Percentiles rank a stretch among this genome's conserved stretches.
Evolutionary conservation across 2,113 vertebrate species (phyloP).

Genomic region (Perca fluviatilis): DNA sequence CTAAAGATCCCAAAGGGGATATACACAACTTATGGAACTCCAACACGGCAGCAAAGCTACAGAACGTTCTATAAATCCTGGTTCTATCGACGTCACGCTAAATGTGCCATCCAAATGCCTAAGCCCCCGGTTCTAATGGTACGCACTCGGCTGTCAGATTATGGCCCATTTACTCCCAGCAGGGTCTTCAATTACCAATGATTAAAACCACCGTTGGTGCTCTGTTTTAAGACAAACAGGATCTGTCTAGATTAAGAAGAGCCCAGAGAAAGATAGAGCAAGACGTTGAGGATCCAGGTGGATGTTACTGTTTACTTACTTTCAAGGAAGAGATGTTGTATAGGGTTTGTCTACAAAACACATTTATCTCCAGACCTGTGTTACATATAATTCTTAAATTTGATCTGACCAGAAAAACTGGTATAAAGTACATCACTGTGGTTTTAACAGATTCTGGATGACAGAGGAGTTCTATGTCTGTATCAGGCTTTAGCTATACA

Average conservation of each 20-base stretch:
- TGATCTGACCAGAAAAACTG: neutral
- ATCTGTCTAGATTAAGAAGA: conserved; percentile 58
- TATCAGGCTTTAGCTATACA: neutral
- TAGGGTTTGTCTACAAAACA: neutral
- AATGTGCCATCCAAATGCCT: conserved; percentile 59
- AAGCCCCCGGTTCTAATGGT: conserved; percentile 71
- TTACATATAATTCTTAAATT: neutral
- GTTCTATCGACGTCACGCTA: conserved; percentile 38
- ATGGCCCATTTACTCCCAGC: conserved; percentile 82
- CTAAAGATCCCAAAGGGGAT: conserved; percentile 26
- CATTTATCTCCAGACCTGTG: neutral
- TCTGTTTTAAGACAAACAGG: conserved; percentile 61
- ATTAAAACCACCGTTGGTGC: conserved; percentile 75
- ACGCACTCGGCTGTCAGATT: conserved; percentile 78
- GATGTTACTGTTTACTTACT: conserved; percentile 20
- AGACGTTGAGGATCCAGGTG: neutral
- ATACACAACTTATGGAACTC: neutral
- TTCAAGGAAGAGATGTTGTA: neutral
- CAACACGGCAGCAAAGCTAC: conserved; percentile 1
- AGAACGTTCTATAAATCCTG: conserved; percentile 51
- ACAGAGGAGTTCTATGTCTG: neutral
- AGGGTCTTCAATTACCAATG: conserved; percentile 82
- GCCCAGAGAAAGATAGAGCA: conserved; percentile 5
- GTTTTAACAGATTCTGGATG: neutral
- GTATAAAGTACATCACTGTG: neutral